A percentile compares a stretch with the other conserved stretches of the same genome.
phyloP scores from a whole-genome alignment of 1,140 invertebrate species.

The Drosophila aff. region DNA sequence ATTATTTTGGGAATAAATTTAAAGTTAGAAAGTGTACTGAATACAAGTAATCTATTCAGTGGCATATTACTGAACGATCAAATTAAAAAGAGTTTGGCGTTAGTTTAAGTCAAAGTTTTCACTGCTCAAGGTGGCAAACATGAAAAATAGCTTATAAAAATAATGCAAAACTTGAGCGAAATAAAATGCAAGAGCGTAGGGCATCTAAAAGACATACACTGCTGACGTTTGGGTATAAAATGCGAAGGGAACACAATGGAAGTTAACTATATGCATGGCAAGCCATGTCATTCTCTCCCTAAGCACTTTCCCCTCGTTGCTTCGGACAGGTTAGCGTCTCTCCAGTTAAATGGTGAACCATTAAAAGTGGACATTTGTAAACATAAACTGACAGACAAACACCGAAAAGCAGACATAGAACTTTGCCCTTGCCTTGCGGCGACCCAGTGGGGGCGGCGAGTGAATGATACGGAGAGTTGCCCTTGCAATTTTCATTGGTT shows the following conservation, averaged over 20 bases:
- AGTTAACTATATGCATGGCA: slow-evolving; percentile 11
- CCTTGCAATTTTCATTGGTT: slow-evolving; percentile 79
- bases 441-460: background rate
- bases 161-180: background rate
- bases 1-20: slow-evolving; percentile 8
- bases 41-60: background rate
- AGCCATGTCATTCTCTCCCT: background rate
- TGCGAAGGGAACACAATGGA: background rate
- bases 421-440: slow-evolving; percentile 49
- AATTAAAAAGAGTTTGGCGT: background rate
- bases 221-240: background rate
- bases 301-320: slow-evolving; percentile 1
- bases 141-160: background rate
- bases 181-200: background rate
- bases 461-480: slow-evolving; percentile 59
- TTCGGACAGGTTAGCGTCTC: slow-evolving; percentile 17
- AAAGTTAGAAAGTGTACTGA: background rate
- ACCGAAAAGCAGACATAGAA: slow-evolving; percentile 65
- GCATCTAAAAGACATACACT: background rate
- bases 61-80: background rate
- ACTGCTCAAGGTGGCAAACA: background rate
- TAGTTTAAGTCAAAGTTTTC: background rate
- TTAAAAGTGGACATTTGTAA: slow-evolving; percentile 82
- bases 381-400: slow-evolving; percentile 83
- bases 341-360: slow-evolving; percentile 73